Conservation (phyloP, 2,888 invertebrate genomes). For the Macrophya annulata region DNA sequence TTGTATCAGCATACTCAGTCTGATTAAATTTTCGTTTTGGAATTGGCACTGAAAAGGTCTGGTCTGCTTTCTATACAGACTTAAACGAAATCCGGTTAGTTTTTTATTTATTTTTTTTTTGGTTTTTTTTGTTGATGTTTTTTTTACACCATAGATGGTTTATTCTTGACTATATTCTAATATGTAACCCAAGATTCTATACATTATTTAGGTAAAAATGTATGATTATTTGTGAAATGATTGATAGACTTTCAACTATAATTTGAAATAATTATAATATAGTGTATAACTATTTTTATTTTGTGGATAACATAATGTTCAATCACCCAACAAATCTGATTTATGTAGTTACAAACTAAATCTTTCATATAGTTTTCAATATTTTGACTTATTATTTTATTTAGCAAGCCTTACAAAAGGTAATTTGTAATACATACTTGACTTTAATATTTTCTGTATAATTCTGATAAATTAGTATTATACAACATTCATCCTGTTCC, state of each 20-base stretch:
- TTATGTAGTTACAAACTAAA: constrained; percentile 36
- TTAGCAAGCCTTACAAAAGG: constrained; percentile 50
- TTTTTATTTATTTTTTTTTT: not conserved
- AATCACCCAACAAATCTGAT: constrained; percentile 45
- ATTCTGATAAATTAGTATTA: constrained; percentile 54
- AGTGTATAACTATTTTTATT: constrained; percentile 16
- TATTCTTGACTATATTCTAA: constrained; percentile 23
- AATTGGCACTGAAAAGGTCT: constrained; percentile 43
- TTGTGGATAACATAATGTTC: constrained; percentile 26
- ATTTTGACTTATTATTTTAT: constrained; percentile 37
- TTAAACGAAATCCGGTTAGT: constrained; percentile 25
- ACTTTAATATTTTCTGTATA: constrained; percentile 49
- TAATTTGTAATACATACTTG: constrained; percentile 50
- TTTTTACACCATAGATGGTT: constrained; percentile 32
- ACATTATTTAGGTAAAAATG: constrained; percentile 30
- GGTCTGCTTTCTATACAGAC: not conserved
- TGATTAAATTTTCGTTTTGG: constrained; percentile 16
- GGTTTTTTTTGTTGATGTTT: not conserved
- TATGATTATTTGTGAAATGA: constrained; percentile 42
- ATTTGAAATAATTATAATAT: constrained; percentile 33
- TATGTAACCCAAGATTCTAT: constrained; percentile 32
- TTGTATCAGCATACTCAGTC: constrained; percentile 39
- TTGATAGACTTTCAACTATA: constrained; percentile 24
- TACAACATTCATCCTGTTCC: constrained; percentile 54
- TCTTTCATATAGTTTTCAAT: constrained; percentile 39